These are phyloP conservation scores for Cyclina sinensis DNA, from an alignment of 1,140 invertebrate genomes.

Conservation along the genomic window DNA sequence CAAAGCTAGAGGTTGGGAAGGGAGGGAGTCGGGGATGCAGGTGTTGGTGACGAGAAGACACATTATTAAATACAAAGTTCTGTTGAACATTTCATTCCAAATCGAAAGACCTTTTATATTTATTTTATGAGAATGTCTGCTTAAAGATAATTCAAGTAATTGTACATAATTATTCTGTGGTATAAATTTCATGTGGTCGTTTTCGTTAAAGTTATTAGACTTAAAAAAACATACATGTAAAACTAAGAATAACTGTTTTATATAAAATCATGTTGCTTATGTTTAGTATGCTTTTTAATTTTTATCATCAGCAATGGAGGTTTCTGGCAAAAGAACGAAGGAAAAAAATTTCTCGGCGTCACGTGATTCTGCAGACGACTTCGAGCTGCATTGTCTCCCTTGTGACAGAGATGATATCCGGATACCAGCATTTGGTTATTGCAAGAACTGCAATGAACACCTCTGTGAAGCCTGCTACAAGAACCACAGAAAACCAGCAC, in stretches of 20 bases:
- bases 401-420: conserved; percentile 10
- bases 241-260: not conserved
- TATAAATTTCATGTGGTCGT: too few species aligned
- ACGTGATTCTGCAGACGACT: not conserved
- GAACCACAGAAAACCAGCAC: not conserved
- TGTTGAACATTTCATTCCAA: too few species aligned
- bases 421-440: not conserved
- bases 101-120: too few species aligned
- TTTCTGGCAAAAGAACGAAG: not conserved
- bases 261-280: too few species aligned
- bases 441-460: not conserved
- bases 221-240: not conserved
- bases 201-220: not conserved
- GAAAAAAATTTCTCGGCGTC: not conserved
- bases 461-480: conserved; percentile 3
- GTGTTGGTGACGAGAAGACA: too few species aligned
- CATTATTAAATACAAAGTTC: too few species aligned
- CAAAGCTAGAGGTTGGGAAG: too few species aligned
- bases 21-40: too few species aligned
- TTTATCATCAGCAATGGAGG: not conserved
- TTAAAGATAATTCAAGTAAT: not conserved
- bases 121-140: too few species aligned
- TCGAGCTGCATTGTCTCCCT: not conserved
- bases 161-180: too few species aligned
- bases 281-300: too few species aligned